Evolutionary conservation across 2,888 invertebrate species (phyloP).

Genomic region (Sinotaia quadrata): DNA sequence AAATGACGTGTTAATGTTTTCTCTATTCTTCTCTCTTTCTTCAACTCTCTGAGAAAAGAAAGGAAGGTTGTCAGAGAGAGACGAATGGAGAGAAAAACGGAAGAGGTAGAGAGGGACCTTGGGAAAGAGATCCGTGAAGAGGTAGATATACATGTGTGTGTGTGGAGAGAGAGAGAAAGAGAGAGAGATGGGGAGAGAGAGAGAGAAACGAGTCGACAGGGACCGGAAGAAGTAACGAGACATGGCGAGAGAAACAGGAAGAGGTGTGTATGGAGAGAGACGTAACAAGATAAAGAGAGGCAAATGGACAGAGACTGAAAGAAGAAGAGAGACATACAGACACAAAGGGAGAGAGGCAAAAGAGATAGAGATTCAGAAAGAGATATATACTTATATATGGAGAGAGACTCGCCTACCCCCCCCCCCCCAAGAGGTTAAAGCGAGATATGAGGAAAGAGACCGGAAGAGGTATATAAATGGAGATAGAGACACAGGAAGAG

Average conservation of each 20-base stretch:
- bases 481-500: no score
- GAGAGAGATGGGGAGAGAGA: slow-evolving; percentile 2
- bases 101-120: no score
- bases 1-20: neutral
- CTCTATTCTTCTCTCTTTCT: neutral
- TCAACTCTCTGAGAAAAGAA: neutral
- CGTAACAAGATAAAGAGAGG: neutral
- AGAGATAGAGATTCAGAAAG: no score
- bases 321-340: neutral
- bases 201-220: neutral
- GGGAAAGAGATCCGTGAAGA: no score
- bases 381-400: no score
- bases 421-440: no score
- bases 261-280: neutral
- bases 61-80: neutral
- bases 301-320: neutral
- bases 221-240: neutral
- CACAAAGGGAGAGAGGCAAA: no score
- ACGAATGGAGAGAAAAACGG: neutral
- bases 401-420: no score
- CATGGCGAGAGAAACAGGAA: neutral
- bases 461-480: no score
- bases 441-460: no score
- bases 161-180: no score
- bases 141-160: no score